A percentile compares a stretch with the other conserved stretches of the same genome.
Evolutionary conservation across 2,113 vertebrate species (phyloP).

Genomic region (Rhadina sibilatrix): DNA sequence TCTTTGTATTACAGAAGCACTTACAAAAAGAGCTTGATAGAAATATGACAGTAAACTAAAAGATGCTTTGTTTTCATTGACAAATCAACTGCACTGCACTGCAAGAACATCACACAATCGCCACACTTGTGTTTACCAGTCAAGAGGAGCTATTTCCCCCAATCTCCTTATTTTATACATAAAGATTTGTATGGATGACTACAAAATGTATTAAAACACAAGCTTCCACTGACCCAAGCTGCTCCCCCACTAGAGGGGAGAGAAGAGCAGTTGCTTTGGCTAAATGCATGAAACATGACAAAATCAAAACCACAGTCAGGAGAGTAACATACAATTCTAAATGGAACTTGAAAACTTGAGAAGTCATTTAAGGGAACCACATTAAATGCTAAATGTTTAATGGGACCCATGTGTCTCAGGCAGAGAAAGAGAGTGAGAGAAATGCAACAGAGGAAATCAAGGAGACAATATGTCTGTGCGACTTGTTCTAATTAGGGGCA

Average conservation of each 20-base stretch:
- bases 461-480: conserved; percentile 84
- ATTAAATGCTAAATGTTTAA: conserved; percentile 85
- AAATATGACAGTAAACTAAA: not conserved
- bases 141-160: not conserved
- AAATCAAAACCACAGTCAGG: conserved; percentile 76
- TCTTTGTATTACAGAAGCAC: not conserved
- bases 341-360: conserved; percentile 82
- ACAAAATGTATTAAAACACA: not conserved
- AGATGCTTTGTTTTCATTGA: not conserved
- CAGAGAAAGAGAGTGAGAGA: conserved; percentile 80
- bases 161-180: not conserved
- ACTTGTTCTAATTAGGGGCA: conserved; percentile 85
- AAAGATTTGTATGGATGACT: not conserved
- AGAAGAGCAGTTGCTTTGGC: conserved; percentile 63
- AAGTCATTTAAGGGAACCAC: conserved; percentile 85
- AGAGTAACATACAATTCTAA: conserved; percentile 78
- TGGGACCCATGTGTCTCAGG: conserved; percentile 83
- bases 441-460: conserved; percentile 81
- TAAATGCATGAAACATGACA: conserved; percentile 54
- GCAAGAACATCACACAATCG: not conserved
- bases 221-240: not conserved
- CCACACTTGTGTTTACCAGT: not conserved
- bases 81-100: not conserved
- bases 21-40: not conserved
- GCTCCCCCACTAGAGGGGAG: conserved; percentile 73